These are phyloP conservation scores for Campylorhamphus procurvoides DNA, from an alignment of 2,113 vertebrate species.

Conservation along the genomic window DNA sequence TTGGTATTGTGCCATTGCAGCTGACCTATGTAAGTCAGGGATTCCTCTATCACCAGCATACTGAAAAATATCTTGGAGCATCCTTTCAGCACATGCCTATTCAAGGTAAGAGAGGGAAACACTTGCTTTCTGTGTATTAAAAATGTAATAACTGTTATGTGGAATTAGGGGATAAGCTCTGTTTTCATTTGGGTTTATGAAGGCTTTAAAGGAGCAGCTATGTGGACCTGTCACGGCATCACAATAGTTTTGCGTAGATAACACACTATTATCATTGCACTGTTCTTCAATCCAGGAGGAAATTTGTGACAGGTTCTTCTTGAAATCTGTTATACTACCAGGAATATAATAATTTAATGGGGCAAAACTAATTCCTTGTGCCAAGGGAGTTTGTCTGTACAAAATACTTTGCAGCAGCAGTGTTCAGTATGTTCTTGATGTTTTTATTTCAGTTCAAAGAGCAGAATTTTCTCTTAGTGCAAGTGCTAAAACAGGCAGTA, in stretches of 20 bases:
- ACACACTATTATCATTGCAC: background rate
- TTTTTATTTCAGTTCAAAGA: constrained; percentile 49
- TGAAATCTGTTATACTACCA: background rate
- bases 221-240: background rate
- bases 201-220: constrained; percentile 7
- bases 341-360: background rate
- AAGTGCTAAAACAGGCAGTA: constrained; percentile 12
- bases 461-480: background rate
- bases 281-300: constrained; percentile 38
- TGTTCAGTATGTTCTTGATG: background rate
- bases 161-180: background rate
- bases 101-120: constrained; percentile 30
- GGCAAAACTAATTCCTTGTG: background rate
- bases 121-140: background rate
- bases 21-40: constrained; percentile 28
- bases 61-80: background rate
- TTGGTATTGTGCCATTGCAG: background rate
- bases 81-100: background rate
- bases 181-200: background rate
- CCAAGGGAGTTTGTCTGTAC: constrained; percentile 20
- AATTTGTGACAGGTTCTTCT: constrained; percentile 20
- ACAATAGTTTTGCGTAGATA: constrained; percentile 4
- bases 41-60: background rate
- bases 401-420: background rate
- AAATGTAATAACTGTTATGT: background rate